Evolutionary conservation across 2,888 invertebrate genomes (phyloP), one percentile per base, ranked within the genome.

Genomic region (Ptychoptera contaminata): DNA sequence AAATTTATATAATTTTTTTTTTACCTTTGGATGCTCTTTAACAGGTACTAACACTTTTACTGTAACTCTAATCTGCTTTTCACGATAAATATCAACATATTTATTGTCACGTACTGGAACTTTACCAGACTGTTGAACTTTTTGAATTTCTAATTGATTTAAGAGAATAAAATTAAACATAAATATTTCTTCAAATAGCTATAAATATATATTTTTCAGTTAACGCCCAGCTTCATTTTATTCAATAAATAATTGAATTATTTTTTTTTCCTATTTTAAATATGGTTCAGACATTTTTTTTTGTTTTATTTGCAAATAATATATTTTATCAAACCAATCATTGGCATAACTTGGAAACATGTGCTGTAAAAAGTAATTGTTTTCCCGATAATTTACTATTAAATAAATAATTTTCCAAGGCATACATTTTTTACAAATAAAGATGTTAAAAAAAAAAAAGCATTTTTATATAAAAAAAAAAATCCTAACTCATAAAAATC

Each of bases 41-140:
- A 86, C 85, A 9, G 87, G 87, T 45, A 88, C 86, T 48, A 84
- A 80, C 46, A 87, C 87, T 56, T 84, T 74, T 51, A 87, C 85
- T 55, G 85, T 82, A 53, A 88, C 82, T 69, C 86, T 85, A 54
- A 87, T 83, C 34, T 86, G 85, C 61, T 85, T 85, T 67, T 87
- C 87, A 55, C 85, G 71, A 37, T 86, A 86, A 57, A 87, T 85
- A 67, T 87, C 87, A 56, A 82, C 72, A 61, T 82, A 84, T 64
- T 80, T 76, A 39, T 64, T 69, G 54, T 82, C 82, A 48, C 74
- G 72, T 7, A 70, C 65, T 7, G 80, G 79, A 32, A 74, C 66
- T 50, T 80, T 73, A 1, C 82, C 82, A 9, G 73, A 69, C 1
- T 74, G 64, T 61, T 84, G 82, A 10, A 80, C 78, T 63, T 77